phyloP scores from a whole-genome alignment of 2,888 invertebrate genomes.

The Andrena bicolor region DNA sequence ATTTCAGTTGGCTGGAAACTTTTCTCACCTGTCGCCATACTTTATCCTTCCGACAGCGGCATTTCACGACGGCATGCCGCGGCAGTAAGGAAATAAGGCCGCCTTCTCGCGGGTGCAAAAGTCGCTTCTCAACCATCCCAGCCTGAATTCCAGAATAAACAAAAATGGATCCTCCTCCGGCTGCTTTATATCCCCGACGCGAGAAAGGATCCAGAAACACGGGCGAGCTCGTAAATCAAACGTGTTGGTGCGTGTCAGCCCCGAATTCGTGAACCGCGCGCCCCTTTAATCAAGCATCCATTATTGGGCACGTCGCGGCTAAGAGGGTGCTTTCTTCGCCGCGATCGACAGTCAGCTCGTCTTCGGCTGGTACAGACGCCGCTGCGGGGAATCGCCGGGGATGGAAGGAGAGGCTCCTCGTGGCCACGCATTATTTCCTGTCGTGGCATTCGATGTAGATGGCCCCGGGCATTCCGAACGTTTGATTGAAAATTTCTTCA shows the following conservation, averaged over 20 bases:
- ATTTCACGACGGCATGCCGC: slow-evolving; percentile 52
- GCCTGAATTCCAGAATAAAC: slow-evolving; percentile 71
- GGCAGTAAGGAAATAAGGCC: slow-evolving; percentile 60
- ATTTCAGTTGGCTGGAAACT: slow-evolving; percentile 41
- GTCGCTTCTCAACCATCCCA: slow-evolving; percentile 63
- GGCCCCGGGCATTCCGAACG: slow-evolving; percentile 81
- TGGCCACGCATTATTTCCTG: slow-evolving; percentile 81
- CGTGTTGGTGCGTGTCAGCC: slow-evolving; percentile 69
- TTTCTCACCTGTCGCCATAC: slow-evolving; percentile 60
- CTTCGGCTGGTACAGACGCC: slow-evolving; percentile 21
- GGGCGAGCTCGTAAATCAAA: slow-evolving; percentile 74
- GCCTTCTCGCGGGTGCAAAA: slow-evolving; percentile 57
- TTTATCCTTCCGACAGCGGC: slow-evolving; percentile 62
- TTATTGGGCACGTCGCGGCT: slow-evolving; percentile 74
- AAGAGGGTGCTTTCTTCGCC: slow-evolving; percentile 68
- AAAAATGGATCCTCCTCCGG: slow-evolving; percentile 64
- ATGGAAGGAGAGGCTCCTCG: slow-evolving; percentile 60
- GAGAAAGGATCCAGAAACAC: slow-evolving; percentile 72
- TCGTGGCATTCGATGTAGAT: slow-evolving; percentile 74
- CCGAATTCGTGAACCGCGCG: slow-evolving; percentile 71
- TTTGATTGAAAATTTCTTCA: slow-evolving; percentile 85
- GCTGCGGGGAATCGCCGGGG: too few relatives aligned
- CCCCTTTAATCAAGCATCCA: slow-evolving; percentile 75
- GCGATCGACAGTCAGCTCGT: slow-evolving; percentile 39
- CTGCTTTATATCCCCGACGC: slow-evolving; percentile 69